phyloP scores from a whole-genome alignment of 1,140 invertebrate species.

The Drosophila navojoa region DNA sequence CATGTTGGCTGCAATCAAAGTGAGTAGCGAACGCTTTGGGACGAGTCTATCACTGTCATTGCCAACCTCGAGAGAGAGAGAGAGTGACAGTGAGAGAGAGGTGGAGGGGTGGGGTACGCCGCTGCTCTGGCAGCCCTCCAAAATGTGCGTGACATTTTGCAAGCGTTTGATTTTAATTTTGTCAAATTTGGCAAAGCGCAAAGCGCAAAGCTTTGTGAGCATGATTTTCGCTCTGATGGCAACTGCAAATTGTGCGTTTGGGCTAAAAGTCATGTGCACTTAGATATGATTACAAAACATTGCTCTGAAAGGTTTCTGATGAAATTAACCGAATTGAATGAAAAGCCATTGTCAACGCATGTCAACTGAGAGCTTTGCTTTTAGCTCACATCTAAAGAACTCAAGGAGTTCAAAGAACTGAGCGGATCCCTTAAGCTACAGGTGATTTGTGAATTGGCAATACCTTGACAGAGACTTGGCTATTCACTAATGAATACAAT shows the following conservation, averaged over 20 bases:
- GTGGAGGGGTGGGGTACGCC: background rate
- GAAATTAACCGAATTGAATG: too few relatives aligned
- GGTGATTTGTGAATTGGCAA: too few relatives aligned
- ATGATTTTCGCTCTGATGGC: too few relatives aligned
- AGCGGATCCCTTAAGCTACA: too few relatives aligned
- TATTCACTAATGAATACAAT: too few relatives aligned
- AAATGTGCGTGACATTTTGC: constrained; percentile 34
- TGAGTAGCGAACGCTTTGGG: constrained; percentile 36
- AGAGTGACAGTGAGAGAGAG: background rate
- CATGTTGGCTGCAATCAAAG: constrained; percentile 41
- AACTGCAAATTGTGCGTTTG: constrained; percentile 1
- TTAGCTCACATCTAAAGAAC: too few relatives aligned
- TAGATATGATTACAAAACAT: background rate
- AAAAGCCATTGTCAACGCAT: too few relatives aligned
- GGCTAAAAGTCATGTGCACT: background rate
- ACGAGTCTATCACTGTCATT: constrained; percentile 38
- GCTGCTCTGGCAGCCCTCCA: background rate
- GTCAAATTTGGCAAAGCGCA: constrained; percentile 36
- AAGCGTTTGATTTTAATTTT: constrained; percentile 52
- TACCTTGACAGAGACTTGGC: too few relatives aligned
- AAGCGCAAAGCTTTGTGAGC: constrained; percentile 27
- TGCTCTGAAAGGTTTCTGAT: background rate
- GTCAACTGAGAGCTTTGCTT: background rate
- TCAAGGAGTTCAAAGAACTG: too few relatives aligned
- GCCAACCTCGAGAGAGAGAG: constrained; percentile 3